Base-by-base conservation (phyloP, 2,888 invertebrate species). In the Catocala nupta region DNA sequence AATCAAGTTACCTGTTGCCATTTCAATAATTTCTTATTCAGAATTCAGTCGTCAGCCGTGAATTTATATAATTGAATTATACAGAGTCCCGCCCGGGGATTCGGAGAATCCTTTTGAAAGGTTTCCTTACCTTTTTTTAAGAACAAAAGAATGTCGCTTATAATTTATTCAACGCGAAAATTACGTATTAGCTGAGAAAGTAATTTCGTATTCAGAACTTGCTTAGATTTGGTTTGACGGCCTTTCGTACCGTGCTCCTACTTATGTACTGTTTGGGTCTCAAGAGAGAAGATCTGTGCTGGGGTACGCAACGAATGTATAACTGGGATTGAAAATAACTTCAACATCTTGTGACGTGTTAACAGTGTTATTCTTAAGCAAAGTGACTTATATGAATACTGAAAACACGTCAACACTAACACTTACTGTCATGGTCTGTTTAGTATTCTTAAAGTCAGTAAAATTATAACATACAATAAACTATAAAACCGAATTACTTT, bases 1-100 rank as follows among this genome's bases (percentile, higher is more conserved):
- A 70, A 76, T 73, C 73, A 64, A 73, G 61, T 73, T 76, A 78
- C 73, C 73, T 76, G 76, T 75, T 75, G 75, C 73, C 67, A 61
- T 70, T 73, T 67, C 68, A 66, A 72, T 74, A 70, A 68, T 75
- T 64, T 67, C 61, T 69, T 71, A 59, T 68, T 68, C 58, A 56
- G 57, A 61, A 74, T 65, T 68, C 65, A 68, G 68, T 71, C 73
- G 59, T 68, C 65, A 75, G 55, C 64, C 63, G 56, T 65, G 71
- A 71, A 66, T 73, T 75, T 65, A 68, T 72, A 57, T 77, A 71
- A 75, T 70, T 75, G 59, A 75, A 73, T 77, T 71, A 70, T 51
- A 64, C 63, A 59, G 56, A 60, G 54, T 53, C 67, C 58, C 58
- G 55, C 54, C 36, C 51, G 34, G 70, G 52, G 74, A 72, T 69